phyloP scores from a whole-genome alignment of 1,140 invertebrate genomes.

The Panagrolaimus sp. region DNA sequence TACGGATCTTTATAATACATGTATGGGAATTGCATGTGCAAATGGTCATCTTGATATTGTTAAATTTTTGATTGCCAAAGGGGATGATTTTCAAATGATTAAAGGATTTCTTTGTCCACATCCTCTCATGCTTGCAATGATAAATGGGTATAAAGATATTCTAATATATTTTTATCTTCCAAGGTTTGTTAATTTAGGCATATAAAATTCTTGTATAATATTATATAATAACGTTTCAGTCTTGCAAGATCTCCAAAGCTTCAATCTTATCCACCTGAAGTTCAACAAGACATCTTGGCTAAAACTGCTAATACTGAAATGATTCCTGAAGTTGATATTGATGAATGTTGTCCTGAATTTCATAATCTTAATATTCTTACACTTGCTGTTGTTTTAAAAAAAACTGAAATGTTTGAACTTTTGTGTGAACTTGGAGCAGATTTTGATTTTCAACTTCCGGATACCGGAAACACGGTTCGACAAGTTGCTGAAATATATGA shows the following conservation, averaged over 20 bases:
- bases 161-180: constrained; percentile 1
- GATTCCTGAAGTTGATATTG: neutral
- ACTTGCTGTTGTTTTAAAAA: neutral
- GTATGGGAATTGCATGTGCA: neutral
- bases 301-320: neutral
- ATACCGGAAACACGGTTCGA: neutral
- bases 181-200: neutral
- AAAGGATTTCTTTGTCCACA: neutral
- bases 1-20: neutral
- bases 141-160: constrained; percentile 3
- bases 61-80: neutral
- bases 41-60: constrained; percentile 1
- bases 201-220: neutral
- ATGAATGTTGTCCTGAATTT: neutral
- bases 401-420: neutral
- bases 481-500: neutral
- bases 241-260: neutral
- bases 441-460: neutral
- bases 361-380: constrained; percentile 4
- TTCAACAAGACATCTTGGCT: neutral
- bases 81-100: neutral
- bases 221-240: neutral
- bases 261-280: neutral
- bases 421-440: constrained; percentile 10
- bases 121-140: neutral